These are phyloP conservation scores for roundworm (Caenorhabditis elegans) DNA, from an alignment of 1,140 invertebrate species.

Conservation along the genomic window WBcel235 BX284605.5:14656001-14656500, in stretches of 20 bases:
- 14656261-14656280: conserved; percentile 76
- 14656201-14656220: conserved; percentile 71
- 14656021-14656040: too few species aligned
- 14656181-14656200: conserved; percentile 68
- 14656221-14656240: conserved; percentile 81
- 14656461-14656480: too few species aligned
- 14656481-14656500: background rate
- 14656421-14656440: too few species aligned
- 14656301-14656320: conserved; percentile 43
- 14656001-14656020: too few species aligned
- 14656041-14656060: too few species aligned
- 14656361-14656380: conserved; percentile 82
- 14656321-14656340: conserved; percentile 74
- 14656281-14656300: conserved; percentile 76
- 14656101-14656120: too few species aligned
- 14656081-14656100: too few species aligned
- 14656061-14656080: too few species aligned
- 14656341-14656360: conserved; percentile 87
- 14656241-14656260: conserved; percentile 80
- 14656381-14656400: conserved; percentile 83
- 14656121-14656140: conserved; percentile 64
- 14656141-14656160: conserved; percentile 72
- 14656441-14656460: too few species aligned
- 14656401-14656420: conserved; percentile 81
- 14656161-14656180: conserved; percentile 73